Conservation (phyloP, 2,113 vertebrate genomes). For the Brachyistius frenatus region DNA sequence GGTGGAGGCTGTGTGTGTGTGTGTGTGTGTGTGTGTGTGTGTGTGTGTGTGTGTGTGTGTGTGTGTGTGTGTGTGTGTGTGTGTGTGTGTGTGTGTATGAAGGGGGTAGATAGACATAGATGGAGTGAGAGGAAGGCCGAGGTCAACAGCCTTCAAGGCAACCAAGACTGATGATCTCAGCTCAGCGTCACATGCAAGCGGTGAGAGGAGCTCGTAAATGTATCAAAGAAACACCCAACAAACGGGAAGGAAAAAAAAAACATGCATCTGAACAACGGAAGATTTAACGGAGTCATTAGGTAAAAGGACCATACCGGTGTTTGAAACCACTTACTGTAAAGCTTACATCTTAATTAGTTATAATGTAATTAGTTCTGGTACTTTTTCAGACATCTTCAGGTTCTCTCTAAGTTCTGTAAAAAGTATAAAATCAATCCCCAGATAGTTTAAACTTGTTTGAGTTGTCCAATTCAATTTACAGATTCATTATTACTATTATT, state of each 20-base stretch:
- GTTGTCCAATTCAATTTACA: no score
- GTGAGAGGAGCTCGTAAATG: neutral
- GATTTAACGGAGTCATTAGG: no score
- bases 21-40: neutral
- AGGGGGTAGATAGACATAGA: constrained; percentile 20
- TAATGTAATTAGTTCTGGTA: no score
- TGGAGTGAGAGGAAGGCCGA: constrained; percentile 16
- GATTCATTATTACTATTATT: no score
- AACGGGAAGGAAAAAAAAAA: neutral
- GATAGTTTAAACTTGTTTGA: no score
- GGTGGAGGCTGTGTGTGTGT: neutral
- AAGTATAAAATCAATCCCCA: no score
- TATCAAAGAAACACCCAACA: neutral
- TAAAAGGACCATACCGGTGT: no score
- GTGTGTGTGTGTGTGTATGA: neutral
- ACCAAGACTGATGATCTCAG: constrained; percentile 13
- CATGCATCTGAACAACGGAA: neutral
- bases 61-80: neutral
- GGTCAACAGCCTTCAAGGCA: constrained; percentile 52
- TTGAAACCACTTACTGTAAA: no score
- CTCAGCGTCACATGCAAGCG: neutral
- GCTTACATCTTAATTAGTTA: no score
- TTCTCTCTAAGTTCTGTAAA: no score
- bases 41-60: neutral
- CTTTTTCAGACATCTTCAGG: no score